Base-by-base conservation (phyloP, 2,113 vertebrate genomes). In the Anhinga rufa region DNA sequence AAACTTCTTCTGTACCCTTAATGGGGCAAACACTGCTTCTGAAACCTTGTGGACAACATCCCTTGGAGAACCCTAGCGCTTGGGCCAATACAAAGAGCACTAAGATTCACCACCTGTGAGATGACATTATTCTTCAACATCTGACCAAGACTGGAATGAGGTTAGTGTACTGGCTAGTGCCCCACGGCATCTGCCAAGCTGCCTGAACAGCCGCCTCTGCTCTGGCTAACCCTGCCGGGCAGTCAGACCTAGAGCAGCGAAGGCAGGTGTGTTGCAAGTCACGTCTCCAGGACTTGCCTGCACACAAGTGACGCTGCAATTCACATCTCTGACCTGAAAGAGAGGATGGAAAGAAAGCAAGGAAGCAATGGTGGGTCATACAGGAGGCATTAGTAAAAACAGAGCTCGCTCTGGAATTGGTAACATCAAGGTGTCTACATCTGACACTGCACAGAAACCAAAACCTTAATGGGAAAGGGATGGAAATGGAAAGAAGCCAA, bases 381-480 rank as follows among this genome's bases (percentile, higher is more conserved):
- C 3, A 4, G 2, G 16, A 48, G 24, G 38, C 20, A 6, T 8
- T 1, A 42, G 36, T 8, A 6, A 26, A 31, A 60, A 12, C 7
- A 62, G 32, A 65, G 34, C 49, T 49, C 7, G 0, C 36, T 36
- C 31, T 49, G 40, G 54, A 61, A 74, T 3, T 29, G 36, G 6
- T 19, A 36, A 32, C 34, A 29, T 9, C 40, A 21, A 34, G 40
- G 19, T 8, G 18, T 26, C 26, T 7, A 26, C 49, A 11, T 25
- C 20, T 3, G 4, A 28, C 14, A 26, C 57, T 2, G 3, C 17
- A 28, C 17, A 42, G 46, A 72, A 48, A 29, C 17, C 76, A 42
- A 74, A 71, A 36, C 42, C 42, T 38, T 14, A 9, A 31, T 3
- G 12, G 10, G 20, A 68, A 74, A 8, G 11, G 24, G 60, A 31